Evolutionary conservation across 2,113 vertebrate species (phyloP).

Genomic region (Chelonoidis abingdonii): DNA sequence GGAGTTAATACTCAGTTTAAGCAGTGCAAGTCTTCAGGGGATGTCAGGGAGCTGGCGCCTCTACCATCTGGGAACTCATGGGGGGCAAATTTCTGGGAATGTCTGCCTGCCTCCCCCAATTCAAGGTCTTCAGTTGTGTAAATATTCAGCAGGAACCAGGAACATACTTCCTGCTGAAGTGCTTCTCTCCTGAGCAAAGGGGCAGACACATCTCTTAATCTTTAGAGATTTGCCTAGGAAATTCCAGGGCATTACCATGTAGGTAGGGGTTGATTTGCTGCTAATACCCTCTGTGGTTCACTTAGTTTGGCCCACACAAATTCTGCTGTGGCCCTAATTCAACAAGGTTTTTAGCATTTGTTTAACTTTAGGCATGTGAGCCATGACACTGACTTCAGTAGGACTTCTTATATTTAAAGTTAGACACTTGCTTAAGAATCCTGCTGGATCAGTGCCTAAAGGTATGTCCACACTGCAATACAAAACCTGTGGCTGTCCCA

Average conservation of each 20-base stretch:
- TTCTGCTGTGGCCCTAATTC: not conserved
- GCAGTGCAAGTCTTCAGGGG: accelerated
- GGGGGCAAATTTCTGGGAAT: not conserved
- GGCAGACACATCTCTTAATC: not conserved
- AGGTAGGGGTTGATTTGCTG: not conserved
- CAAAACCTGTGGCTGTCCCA: too few species aligned
- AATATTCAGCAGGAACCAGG: not conserved
- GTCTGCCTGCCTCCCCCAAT: not conserved
- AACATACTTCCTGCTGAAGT: not conserved
- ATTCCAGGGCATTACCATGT: not conserved
- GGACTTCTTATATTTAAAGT: not conserved
- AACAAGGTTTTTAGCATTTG: not conserved
- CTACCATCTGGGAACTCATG: not conserved
- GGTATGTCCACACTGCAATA: not conserved
- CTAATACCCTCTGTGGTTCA: accelerated
- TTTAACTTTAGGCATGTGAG: not conserved
- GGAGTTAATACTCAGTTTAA: slow-evolving; percentile 6
- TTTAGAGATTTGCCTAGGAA: not conserved
- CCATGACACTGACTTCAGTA: not conserved
- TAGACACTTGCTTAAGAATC: not conserved
- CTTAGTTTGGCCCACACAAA: accelerated
- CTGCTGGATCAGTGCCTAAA: not conserved
- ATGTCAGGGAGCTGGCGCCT: not conserved
- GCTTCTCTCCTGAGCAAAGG: not conserved
- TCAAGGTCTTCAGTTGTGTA: not conserved